These are phyloP conservation scores for Cephus pulcher DNA, from an alignment of 2,888 invertebrate genomes.

Conservation along the genomic window DNA sequence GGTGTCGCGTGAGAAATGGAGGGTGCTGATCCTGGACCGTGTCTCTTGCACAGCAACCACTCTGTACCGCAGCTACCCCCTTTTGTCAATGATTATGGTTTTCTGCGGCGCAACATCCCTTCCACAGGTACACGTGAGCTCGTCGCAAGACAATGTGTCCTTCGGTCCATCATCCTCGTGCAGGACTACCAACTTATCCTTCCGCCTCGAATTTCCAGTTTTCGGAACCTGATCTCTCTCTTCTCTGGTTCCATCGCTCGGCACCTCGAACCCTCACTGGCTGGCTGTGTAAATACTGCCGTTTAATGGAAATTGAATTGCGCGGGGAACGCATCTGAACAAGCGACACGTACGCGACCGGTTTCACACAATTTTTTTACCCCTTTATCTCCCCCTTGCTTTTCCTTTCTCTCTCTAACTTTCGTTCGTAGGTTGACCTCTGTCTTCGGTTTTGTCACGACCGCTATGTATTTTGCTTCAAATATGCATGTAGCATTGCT, in stretches of 20 bases:
- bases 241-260: conserved; percentile 15
- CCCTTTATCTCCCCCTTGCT: no score
- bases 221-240: conserved; percentile 2
- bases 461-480: neutral
- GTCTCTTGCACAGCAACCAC: conserved; percentile 16
- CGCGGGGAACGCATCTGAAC: conserved; percentile 20
- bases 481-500: neutral
- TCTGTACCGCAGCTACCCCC: conserved; percentile 27
- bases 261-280: conserved; percentile 18
- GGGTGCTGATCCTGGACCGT: conserved; percentile 20
- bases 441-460: neutral
- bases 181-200: neutral
- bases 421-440: neutral
- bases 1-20: conserved; percentile 53
- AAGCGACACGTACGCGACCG: neutral
- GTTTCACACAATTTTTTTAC: neutral
- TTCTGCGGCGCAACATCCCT: conserved; percentile 26
- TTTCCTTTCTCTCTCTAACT: neutral
- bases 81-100: conserved; percentile 43
- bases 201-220: neutral
- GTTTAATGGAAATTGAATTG: conserved; percentile 41
- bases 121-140: neutral
- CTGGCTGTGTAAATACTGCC: conserved; percentile 36
- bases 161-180: neutral
- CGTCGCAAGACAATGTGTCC: neutral